phyloP scores from a whole-genome alignment of 2,888 invertebrate genomes.

The Rhodophaea formosa region DNA sequence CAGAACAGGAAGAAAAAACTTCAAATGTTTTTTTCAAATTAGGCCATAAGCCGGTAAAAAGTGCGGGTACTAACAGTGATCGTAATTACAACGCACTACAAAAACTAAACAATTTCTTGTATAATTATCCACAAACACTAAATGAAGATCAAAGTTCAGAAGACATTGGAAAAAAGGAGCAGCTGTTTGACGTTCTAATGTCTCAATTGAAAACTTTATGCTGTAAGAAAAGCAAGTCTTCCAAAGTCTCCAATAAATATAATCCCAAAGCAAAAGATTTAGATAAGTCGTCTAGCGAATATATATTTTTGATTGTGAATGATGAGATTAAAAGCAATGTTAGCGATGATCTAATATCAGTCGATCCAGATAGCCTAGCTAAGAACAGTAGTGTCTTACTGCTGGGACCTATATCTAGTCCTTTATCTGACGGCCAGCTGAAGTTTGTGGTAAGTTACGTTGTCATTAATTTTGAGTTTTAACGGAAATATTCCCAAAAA shows the following conservation, averaged over 20 bases:
- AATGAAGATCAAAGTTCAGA: constrained; percentile 37
- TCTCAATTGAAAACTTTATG: constrained; percentile 65
- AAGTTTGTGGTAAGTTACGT: constrained; percentile 58
- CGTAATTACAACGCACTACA: constrained; percentile 53
- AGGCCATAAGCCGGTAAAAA: constrained; percentile 55
- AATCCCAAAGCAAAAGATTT: constrained; percentile 21
- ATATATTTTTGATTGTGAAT: constrained; percentile 68
- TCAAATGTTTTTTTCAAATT: constrained; percentile 52
- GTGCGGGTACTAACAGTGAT: constrained; percentile 38
- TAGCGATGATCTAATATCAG: constrained; percentile 59
- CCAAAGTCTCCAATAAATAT: constrained; percentile 29
- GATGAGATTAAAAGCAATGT: constrained; percentile 64
- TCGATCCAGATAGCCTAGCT: constrained; percentile 67
- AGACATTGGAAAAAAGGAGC: constrained; percentile 57
- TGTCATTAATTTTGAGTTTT: constrained; percentile 6
- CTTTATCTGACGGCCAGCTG: constrained; percentile 55
- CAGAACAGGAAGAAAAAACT: constrained; percentile 30
- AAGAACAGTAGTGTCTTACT: constrained; percentile 65
- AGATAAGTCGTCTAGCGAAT: constrained; percentile 42
- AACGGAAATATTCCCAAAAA: not conserved
- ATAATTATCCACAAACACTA: constrained; percentile 41
- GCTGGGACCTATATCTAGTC: constrained; percentile 64
- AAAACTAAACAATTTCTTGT: constrained; percentile 57
- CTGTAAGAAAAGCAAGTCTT: constrained; percentile 52
- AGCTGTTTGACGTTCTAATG: constrained; percentile 66